A percentile compares a stretch with the other conserved stretches of the same genome.
Evolutionary conservation across 2,888 invertebrate genomes (phyloP).

Genomic region (Netelia melanura): DNA sequence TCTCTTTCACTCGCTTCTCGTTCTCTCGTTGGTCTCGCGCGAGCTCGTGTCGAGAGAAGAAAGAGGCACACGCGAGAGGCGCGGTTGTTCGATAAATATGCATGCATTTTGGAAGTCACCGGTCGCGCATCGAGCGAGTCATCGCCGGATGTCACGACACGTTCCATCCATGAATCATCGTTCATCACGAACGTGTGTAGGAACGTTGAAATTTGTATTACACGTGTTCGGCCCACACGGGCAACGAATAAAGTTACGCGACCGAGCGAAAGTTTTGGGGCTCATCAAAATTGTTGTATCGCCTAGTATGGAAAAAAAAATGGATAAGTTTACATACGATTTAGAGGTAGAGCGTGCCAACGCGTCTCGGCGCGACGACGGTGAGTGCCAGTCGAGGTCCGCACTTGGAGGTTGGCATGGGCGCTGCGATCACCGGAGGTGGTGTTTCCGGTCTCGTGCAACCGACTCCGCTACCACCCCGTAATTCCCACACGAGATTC

Average conservation of each 20-base stretch:
- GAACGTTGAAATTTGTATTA: neutral
- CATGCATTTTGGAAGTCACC: slow-evolving; percentile 54
- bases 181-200: neutral
- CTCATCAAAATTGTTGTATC: neutral
- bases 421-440: slow-evolving; percentile 82
- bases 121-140: slow-evolving; percentile 46
- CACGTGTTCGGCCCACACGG: neutral
- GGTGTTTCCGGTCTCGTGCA: slow-evolving; percentile 82
- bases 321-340: slow-evolving; percentile 78
- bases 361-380: slow-evolving; percentile 84
- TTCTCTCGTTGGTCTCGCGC: slow-evolving; percentile 46
- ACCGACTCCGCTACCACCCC: slow-evolving; percentile 82
- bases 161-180: slow-evolving; percentile 48
- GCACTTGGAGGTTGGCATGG: slow-evolving; percentile 85
- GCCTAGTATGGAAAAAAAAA: neutral
- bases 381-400: slow-evolving; percentile 85
- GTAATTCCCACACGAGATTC: slow-evolving; percentile 93
- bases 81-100: slow-evolving; percentile 61
- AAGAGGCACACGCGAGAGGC: slow-evolving; percentile 13
- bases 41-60: slow-evolving; percentile 16
- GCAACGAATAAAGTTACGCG: neutral
- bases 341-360: slow-evolving; percentile 86
- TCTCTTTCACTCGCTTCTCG: slow-evolving; percentile 44
- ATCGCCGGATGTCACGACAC: slow-evolving; percentile 47
- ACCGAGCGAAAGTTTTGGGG: neutral